These are phyloP conservation scores for Malachius bipustulatus DNA, from an alignment of 2,888 invertebrate species.

Conservation along the genomic window DNA sequence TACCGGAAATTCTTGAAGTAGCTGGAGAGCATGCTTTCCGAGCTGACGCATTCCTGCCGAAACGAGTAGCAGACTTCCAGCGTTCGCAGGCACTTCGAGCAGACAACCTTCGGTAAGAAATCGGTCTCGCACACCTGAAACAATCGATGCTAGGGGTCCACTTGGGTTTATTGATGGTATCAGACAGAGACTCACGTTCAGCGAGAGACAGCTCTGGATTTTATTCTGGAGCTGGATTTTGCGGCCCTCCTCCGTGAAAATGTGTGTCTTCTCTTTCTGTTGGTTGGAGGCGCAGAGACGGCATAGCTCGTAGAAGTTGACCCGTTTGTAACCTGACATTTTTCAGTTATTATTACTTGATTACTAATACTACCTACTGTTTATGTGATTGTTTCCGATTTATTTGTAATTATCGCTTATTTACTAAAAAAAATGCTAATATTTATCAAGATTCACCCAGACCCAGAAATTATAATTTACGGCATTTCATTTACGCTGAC, in stretches of 20 bases:
- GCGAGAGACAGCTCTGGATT: constrained; percentile 51
- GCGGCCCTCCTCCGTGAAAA: constrained; percentile 54
- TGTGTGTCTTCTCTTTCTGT: constrained; percentile 52
- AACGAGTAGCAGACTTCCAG: constrained; percentile 51
- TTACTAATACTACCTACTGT: no score
- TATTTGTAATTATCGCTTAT: no score
- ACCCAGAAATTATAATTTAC: no score
- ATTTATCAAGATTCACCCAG: no score
- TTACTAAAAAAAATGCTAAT: no score
- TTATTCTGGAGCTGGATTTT: constrained; percentile 51
- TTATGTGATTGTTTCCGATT: no score
- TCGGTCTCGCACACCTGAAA: constrained; percentile 53
- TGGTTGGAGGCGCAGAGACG: constrained; percentile 57
- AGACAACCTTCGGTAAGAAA: constrained; percentile 56
- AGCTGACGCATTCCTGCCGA: constrained; percentile 50
- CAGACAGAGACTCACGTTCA: constrained; percentile 42
- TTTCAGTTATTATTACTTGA: no score
- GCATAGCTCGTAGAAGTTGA: constrained; percentile 60
- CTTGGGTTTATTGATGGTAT: no score
- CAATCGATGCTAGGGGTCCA: background rate
- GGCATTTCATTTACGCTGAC: no score
- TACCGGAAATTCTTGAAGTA: constrained; percentile 49
- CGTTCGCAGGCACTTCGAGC: constrained; percentile 49
- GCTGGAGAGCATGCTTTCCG: constrained; percentile 54
- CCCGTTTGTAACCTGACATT: constrained; percentile 57